Percentiles rank a stretch among this genome's conserved stretches.
phyloP scores from a whole-genome alignment of 1,140 invertebrate species.

The Orius insidiosus region DNA sequence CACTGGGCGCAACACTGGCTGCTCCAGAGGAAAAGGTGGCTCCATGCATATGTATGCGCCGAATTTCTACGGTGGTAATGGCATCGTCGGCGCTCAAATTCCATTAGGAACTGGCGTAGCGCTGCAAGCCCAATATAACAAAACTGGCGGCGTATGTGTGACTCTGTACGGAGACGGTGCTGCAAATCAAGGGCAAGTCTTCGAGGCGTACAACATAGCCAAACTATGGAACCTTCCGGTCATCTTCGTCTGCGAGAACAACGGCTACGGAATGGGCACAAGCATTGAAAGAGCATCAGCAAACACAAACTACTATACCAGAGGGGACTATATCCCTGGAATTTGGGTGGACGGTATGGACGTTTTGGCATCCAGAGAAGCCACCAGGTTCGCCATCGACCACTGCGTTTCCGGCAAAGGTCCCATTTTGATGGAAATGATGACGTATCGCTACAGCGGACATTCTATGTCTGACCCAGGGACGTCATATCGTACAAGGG shows the following conservation, averaged over 20 bases:
- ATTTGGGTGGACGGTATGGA: conserved; percentile 68
- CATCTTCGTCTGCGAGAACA: conserved; percentile 66
- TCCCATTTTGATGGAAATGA: conserved; percentile 50
- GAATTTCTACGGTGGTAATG: conserved; percentile 95
- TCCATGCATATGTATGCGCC: conserved; percentile 80
- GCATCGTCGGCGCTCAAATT: conserved; percentile 90
- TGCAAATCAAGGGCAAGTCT: conserved; percentile 43
- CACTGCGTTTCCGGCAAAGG: conserved; percentile 43
- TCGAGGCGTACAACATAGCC: conserved; percentile 51
- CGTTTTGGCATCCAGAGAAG: conserved; percentile 49
- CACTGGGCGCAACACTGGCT: conserved; percentile 68
- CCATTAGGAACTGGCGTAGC: conserved; percentile 52
- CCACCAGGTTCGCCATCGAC: conserved; percentile 38
- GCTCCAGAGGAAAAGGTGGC: conserved; percentile 85
- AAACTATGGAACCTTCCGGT: conserved; percentile 55
- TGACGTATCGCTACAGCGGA: conserved; percentile 41
- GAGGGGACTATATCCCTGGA: conserved; percentile 60
- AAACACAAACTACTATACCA: conserved; percentile 47
- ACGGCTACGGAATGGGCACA: conserved; percentile 66
- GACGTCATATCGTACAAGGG: conserved; percentile 35
- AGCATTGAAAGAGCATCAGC: conserved; percentile 44
- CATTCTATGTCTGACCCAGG: conserved; percentile 42
- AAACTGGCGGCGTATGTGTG: conserved; percentile 37
- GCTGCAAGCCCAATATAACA: conserved; percentile 46
- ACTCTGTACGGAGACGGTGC: conserved; percentile 59